Percentiles rank a stretch among this genome's conserved stretches.
Evolutionary conservation across 2,113 vertebrate genomes (phyloP).

Genomic region (Donacobius atricapilla): DNA sequence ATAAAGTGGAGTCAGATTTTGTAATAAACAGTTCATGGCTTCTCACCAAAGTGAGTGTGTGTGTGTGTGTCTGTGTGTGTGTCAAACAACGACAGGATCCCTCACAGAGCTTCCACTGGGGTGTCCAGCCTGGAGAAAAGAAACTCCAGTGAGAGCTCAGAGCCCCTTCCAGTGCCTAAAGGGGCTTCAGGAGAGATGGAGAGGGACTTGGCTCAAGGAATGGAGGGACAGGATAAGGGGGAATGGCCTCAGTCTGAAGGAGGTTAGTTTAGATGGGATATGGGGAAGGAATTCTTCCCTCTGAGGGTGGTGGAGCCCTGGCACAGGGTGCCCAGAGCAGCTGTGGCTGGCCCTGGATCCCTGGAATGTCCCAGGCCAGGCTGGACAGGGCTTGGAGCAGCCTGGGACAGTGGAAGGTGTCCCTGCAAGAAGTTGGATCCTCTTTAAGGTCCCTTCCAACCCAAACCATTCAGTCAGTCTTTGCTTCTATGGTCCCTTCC

Average conservation of each 20-base stretch:
- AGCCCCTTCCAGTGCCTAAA: not conserved
- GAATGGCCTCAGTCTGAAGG: not conserved
- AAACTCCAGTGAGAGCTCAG: not conserved
- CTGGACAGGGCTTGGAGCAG: fast-evolving
- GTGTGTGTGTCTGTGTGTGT: no score
- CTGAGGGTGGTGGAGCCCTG: fast-evolving
- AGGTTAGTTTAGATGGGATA: not conserved
- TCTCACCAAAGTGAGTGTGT: no score
- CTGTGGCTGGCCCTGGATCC: not conserved
- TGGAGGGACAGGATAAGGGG: not conserved
- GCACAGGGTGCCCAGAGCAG: not conserved
- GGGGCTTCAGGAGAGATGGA: not conserved
- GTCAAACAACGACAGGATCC: no score
- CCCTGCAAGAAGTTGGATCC: not conserved
- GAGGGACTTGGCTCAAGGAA: not conserved
- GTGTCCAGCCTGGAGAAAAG: not conserved
- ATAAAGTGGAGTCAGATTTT: no score
- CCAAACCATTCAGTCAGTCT: not conserved
- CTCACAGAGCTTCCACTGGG: not conserved
- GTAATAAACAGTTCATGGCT: no score
- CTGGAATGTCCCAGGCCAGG: not conserved
- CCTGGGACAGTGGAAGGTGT: not conserved
- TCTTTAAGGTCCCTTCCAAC: not conserved
- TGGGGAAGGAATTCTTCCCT: fast-evolving
- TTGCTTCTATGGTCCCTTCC: not conserved